Evolutionary conservation across 1,140 invertebrate species (phyloP).

Genomic region (Zaprionus lachaisei): DNA sequence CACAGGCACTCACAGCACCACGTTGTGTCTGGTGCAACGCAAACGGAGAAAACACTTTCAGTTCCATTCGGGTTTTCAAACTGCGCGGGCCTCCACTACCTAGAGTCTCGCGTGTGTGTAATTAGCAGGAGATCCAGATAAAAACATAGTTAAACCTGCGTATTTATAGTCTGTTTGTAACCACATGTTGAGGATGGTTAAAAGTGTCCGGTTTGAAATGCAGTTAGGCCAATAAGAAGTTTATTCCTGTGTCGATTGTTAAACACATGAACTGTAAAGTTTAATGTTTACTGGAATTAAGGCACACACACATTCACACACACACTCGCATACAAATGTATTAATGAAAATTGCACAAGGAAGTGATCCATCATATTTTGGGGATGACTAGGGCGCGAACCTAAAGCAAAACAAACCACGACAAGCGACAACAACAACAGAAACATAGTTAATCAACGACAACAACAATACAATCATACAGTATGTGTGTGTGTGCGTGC

Average conservation of each 20-base stretch:
- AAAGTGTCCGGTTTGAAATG: too few species aligned
- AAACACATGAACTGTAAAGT: background rate
- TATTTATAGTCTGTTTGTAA: background rate
- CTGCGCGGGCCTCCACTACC: slow-evolving; percentile 18
- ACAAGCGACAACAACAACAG: slow-evolving; percentile 57
- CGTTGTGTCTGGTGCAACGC: slow-evolving; percentile 29
- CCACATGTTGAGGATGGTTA: too few species aligned
- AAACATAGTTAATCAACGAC: slow-evolving; percentile 76
- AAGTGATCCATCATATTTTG: slow-evolving; percentile 83
- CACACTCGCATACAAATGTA: slow-evolving; percentile 48
- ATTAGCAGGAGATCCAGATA: background rate
- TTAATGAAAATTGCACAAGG: slow-evolving; percentile 83
- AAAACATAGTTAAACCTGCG: too few species aligned
- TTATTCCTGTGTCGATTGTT: background rate
- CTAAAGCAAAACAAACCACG: slow-evolving; percentile 34
- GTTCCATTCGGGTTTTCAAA: slow-evolving; percentile 57
- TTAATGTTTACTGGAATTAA: background rate
- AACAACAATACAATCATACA: slow-evolving; percentile 28
- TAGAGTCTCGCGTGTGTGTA: background rate
- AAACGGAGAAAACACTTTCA: slow-evolving; percentile 48
- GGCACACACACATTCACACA: background rate
- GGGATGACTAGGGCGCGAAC: slow-evolving; percentile 53
- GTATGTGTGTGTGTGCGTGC: background rate
- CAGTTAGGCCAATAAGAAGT: background rate
- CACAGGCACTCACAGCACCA: background rate